These are phyloP conservation scores for Erynnis tages DNA, from an alignment of 2,888 invertebrate species.

Conservation along the genomic window DNA sequence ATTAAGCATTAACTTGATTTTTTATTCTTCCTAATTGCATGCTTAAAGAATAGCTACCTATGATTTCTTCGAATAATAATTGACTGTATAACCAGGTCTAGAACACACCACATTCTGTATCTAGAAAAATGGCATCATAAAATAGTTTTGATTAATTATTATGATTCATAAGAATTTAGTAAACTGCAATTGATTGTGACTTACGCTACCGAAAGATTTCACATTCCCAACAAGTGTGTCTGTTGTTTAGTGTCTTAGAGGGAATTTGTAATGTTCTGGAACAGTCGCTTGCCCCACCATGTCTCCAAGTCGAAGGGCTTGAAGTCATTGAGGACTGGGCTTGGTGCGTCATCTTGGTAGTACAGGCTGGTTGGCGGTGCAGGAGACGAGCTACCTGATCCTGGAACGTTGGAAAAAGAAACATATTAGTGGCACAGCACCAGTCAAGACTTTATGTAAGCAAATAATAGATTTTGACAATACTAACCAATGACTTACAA, in stretches of 20 bases:
- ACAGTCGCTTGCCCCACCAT: constrained; percentile 94
- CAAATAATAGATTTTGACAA: no score
- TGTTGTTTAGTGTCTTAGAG: constrained; percentile 62
- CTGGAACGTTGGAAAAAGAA: constrained; percentile 47
- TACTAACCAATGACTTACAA: no score
- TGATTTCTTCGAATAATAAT: no score
- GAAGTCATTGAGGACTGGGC: constrained; percentile 87
- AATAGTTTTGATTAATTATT: no score
- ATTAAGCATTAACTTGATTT: no score
- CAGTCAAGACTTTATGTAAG: no score
- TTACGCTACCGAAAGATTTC: constrained; percentile 63
- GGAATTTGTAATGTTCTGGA: constrained; percentile 92
- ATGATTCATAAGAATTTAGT: constrained; percentile 54
- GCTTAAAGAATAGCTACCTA: no score
- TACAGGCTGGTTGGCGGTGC: constrained; percentile 80
- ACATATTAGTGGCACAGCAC: not conserved
- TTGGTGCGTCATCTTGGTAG: constrained; percentile 88
- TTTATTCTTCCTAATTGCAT: not conserved
- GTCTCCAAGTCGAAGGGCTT: constrained; percentile 94
- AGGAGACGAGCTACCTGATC: constrained; percentile 66
- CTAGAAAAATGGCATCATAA: no score
- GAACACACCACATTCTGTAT: not conserved
- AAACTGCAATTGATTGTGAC: constrained; percentile 78
- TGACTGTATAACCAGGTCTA: not conserved
- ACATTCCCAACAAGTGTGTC: constrained; percentile 43